Evolutionary conservation across 2,113 vertebrate species (phyloP).

Genomic region (Uria aalge): DNA sequence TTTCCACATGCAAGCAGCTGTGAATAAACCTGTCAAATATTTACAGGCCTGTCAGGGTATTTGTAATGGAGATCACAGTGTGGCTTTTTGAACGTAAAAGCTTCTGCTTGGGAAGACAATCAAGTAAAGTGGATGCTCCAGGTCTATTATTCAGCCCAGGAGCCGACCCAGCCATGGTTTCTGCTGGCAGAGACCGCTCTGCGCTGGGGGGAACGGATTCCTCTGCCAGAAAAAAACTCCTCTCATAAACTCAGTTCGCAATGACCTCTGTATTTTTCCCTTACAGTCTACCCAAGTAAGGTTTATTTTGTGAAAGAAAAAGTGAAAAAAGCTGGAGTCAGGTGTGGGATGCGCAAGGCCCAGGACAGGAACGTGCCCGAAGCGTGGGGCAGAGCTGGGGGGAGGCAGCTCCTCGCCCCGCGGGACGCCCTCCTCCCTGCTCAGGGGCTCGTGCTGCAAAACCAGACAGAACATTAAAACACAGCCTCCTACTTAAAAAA

Average conservation of each 20-base stretch:
- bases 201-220: background rate
- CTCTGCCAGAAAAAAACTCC: background rate
- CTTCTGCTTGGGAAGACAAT: constrained; percentile 35
- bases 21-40: constrained; percentile 46
- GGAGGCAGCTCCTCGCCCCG: background rate
- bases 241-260: background rate
- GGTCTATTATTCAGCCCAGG: background rate
- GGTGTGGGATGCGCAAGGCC: background rate
- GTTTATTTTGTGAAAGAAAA: background rate
- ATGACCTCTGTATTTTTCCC: background rate
- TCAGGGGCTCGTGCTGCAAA: background rate
- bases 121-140: constrained; percentile 20
- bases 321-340: background rate
- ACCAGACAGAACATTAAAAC: background rate
- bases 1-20: constrained; percentile 47
- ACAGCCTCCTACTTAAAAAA: background rate
- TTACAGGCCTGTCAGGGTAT: constrained; percentile 41
- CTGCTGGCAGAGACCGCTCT: background rate
- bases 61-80: constrained; percentile 37
- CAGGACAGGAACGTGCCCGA: background rate
- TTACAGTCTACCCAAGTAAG: background rate
- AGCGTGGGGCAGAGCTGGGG: background rate
- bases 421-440: background rate
- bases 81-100: constrained; percentile 22
- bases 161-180: background rate